Evolutionary conservation across 1,140 invertebrate species (phyloP).

Genomic region (Drosophila pectinifera): DNA sequence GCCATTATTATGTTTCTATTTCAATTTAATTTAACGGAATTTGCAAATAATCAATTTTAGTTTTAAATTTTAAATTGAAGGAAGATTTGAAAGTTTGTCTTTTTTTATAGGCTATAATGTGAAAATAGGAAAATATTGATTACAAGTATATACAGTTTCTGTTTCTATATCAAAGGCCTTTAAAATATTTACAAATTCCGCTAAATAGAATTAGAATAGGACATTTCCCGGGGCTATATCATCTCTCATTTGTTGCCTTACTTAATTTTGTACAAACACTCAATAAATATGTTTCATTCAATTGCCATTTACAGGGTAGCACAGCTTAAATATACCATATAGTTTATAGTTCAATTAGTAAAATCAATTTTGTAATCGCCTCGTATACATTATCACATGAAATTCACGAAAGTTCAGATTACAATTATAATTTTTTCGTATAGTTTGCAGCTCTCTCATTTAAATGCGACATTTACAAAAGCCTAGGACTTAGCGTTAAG

Average conservation of each 20-base stretch:
- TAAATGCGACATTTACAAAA: constrained; percentile 81
- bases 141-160: too few relatives aligned
- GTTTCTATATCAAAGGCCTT: too few relatives aligned
- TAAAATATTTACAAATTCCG: constrained; percentile 3
- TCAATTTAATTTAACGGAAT: constrained; percentile 7
- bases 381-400: constrained; percentile 84
- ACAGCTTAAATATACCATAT: constrained; percentile 37
- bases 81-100: too few relatives aligned
- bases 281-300: constrained; percentile 50
- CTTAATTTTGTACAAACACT: constrained; percentile 55
- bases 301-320: constrained; percentile 47
- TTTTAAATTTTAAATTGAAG: too few relatives aligned
- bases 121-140: too few relatives aligned
- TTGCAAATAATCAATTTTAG: too few relatives aligned
- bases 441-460: constrained; percentile 62
- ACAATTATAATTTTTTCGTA: constrained; percentile 49
- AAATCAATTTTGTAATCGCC: constrained; percentile 52
- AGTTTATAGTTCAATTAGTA: constrained; percentile 51
- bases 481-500: constrained; percentile 68
- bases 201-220: constrained; percentile 4
- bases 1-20: constrained; percentile 10
- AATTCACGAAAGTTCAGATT: constrained; percentile 77
- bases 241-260: constrained; percentile 19
- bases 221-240: not conserved
- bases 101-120: too few relatives aligned